These are phyloP conservation scores for Microcaecilia unicolor DNA, from an alignment of 2,797 vertebrate species.

Conservation along the genomic window DNA sequence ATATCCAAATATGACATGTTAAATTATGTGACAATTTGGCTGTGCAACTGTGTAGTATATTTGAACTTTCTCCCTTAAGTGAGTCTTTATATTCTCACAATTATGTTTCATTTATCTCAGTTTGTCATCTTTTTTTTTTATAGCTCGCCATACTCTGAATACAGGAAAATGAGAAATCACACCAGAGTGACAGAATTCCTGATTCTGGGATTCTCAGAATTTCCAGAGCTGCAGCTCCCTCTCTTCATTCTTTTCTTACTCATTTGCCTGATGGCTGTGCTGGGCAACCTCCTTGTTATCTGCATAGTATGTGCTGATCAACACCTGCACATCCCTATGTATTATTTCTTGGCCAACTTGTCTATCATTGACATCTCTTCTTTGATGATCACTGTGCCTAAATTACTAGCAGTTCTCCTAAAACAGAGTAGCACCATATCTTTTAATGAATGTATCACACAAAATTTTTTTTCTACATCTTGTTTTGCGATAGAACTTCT, in stretches of 20 bases:
- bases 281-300: constrained; percentile 14
- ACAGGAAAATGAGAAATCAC: background rate
- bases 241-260: constrained; percentile 19
- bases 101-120: no score
- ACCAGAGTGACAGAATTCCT: constrained; percentile 5
- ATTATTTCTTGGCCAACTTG: constrained; percentile 22
- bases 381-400: constrained; percentile 1
- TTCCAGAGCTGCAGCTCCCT: background rate
- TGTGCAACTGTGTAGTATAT: no score
- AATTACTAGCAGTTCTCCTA: constrained; percentile 20
- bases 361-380: constrained; percentile 20
- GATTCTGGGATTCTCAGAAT: constrained; percentile 16
- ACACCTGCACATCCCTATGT: constrained; percentile 13
- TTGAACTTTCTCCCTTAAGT: no score
- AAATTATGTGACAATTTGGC: no score
- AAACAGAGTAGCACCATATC: background rate
- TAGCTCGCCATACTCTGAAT: no score
- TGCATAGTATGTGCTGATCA: background rate
- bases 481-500: constrained; percentile 28
- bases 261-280: constrained; percentile 3
- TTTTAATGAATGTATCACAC: no score
- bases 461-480: no score
- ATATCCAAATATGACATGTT: no score
- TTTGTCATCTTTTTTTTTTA: no score
- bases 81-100: no score